A percentile compares a stretch with the other conserved stretches of the same genome.
These are phyloP conservation scores for Cottus gobio DNA, from an alignment of 2,113 vertebrate species.

Conservation along the genomic window DNA sequence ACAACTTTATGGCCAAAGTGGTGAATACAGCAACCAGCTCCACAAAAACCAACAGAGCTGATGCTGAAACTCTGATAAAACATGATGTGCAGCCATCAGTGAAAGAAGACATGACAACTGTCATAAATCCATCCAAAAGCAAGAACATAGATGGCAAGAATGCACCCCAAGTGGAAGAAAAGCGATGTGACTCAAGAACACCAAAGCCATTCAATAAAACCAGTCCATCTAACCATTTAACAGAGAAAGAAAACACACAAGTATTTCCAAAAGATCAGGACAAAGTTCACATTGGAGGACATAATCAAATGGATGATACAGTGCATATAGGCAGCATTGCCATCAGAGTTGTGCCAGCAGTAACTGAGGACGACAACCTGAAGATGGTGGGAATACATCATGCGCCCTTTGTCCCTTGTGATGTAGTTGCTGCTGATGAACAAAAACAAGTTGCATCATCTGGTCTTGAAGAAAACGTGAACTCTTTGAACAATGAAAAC, in stretches of 20 bases:
- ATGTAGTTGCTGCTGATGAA: constrained; percentile 5
- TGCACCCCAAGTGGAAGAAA: constrained; percentile 27
- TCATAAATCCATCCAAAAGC: constrained; percentile 25
- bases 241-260: constrained; percentile 19
- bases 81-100: not conserved
- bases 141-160: constrained; percentile 5
- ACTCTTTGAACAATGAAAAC: constrained; percentile 16
- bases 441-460: constrained; percentile 20
- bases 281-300: constrained; percentile 12
- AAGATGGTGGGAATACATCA: constrained; percentile 18
- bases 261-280: constrained; percentile 24
- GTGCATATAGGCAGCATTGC: constrained; percentile 70
- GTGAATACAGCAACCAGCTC: constrained; percentile 3
- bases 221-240: not conserved
- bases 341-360: constrained; percentile 62
- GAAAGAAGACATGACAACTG: constrained; percentile 20
- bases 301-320: constrained; percentile 38
- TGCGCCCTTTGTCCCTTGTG: not conserved
- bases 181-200: constrained; percentile 6
- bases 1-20: not conserved
- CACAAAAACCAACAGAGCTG: not conserved
- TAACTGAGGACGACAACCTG: constrained; percentile 14
- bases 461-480: constrained; percentile 20
- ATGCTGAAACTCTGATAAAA: constrained; percentile 16
- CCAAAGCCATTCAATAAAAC: constrained; percentile 9